Evolutionary conservation across 2,797 vertebrate species (phyloP).

Genomic region (Characodon lateralis): DNA sequence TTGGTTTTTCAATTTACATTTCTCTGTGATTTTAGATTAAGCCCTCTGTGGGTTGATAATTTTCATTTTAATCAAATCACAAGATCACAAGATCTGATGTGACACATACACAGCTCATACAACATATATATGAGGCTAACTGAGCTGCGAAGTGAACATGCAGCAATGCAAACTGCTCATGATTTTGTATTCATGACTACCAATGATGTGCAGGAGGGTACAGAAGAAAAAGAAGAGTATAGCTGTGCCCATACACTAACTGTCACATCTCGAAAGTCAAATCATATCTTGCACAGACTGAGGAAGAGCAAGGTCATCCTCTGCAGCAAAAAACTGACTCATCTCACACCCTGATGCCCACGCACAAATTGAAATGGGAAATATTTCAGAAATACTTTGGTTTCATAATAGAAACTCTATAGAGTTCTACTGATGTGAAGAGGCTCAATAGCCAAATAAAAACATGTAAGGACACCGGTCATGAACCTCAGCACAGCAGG

Average conservation of each 20-base stretch:
- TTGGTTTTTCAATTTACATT: too few species aligned
- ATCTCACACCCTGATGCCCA: slow-evolving; percentile 60
- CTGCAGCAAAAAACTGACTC: slow-evolving; percentile 65
- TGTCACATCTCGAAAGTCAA: slow-evolving; percentile 62
- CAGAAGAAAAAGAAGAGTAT: slow-evolving; percentile 21
- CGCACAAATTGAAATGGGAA: slow-evolving; percentile 27
- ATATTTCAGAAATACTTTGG: slow-evolving; percentile 32
- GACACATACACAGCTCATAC: too few species aligned
- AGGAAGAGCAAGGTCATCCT: slow-evolving; percentile 70
- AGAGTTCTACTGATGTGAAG: slow-evolving; percentile 36
- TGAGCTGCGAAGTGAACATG: slow-evolving; percentile 50
- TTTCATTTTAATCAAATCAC: too few species aligned
- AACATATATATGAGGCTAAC: background rate
- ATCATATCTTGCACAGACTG: slow-evolving; percentile 46
- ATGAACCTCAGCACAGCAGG: slow-evolving; percentile 23
- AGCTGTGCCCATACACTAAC: slow-evolving; percentile 44
- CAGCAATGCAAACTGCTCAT: slow-evolving; percentile 55
- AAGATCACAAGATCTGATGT: too few species aligned
- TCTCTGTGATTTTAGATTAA: too few species aligned
- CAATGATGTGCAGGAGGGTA: slow-evolving; percentile 6
- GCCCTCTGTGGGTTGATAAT: too few species aligned
- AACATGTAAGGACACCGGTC: slow-evolving; percentile 53
- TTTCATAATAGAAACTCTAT: slow-evolving; percentile 39
- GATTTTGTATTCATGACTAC: slow-evolving; percentile 73
- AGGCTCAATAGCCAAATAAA: slow-evolving; percentile 22